Conservation (phyloP, 2,113 vertebrate species). For the Siphamia tubifer region DNA sequence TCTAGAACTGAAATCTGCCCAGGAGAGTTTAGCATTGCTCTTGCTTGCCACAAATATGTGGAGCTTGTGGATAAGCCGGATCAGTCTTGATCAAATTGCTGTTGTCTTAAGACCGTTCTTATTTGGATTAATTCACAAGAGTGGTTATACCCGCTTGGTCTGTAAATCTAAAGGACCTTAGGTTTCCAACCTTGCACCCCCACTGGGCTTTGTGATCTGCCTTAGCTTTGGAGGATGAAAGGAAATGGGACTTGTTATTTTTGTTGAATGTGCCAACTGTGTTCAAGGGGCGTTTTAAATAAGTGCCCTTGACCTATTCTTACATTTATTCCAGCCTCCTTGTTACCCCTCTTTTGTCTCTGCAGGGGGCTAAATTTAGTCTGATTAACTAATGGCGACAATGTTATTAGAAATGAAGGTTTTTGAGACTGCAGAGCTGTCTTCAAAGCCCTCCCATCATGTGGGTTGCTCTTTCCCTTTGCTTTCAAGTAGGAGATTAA, state of each 20-base stretch:
- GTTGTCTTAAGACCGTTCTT: conserved; percentile 56
- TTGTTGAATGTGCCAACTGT: conserved; percentile 55
- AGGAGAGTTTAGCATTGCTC: conserved; percentile 7
- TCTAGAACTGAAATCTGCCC: conserved; percentile 4
- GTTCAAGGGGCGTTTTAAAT: conserved; percentile 69
- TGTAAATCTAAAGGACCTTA: conserved; percentile 56
- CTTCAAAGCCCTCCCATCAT: conserved; percentile 84
- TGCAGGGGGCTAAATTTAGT: conserved; percentile 79
- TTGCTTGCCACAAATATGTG: conserved; percentile 30
- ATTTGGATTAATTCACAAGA: conserved; percentile 72
- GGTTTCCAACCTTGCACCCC: conserved; percentile 54
- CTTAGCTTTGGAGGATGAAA: conserved; percentile 73
- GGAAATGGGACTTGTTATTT: conserved; percentile 46
- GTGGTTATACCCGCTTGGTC: conserved; percentile 44
- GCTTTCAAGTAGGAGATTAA: conserved; percentile 88
- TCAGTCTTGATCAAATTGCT: conserved; percentile 71
- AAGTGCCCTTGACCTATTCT: conserved; percentile 60
- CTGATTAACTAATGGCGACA: conserved; percentile 91
- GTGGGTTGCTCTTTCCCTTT: conserved; percentile 74
- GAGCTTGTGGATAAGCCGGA: conserved; percentile 56
- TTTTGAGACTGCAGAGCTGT: conserved; percentile 68
- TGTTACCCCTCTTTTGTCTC: conserved; percentile 83
- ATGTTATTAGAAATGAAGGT: conserved; percentile 86
- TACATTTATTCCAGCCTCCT: conserved; percentile 72
- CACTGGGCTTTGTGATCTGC: conserved; percentile 50